phyloP scores from a whole-genome alignment of 2,113 vertebrate genomes.

The Archilochus colubris region DNA sequence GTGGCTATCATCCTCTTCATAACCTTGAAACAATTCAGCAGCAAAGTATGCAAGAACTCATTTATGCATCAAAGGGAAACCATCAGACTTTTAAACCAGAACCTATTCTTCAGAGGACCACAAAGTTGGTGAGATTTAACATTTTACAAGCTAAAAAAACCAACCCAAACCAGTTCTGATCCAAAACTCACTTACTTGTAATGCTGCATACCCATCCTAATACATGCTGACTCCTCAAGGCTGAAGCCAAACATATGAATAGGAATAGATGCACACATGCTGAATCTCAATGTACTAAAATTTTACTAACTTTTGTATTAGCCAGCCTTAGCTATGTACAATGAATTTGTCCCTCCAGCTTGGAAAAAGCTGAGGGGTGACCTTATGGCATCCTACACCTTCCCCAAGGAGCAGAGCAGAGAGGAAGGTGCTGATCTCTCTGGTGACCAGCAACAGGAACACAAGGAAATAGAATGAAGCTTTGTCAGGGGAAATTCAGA shows the following conservation, averaged over 20 bases:
- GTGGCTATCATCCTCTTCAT: background rate
- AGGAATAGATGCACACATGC: background rate
- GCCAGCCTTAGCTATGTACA: background rate
- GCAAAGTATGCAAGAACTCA: background rate
- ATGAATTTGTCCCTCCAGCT: background rate
- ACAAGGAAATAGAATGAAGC: background rate
- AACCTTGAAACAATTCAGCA: constrained; percentile 1
- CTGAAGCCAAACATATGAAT: background rate
- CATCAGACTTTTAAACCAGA: background rate
- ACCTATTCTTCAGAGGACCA: background rate
- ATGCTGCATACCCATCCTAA: background rate
- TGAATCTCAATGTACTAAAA: background rate
- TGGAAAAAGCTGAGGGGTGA: background rate
- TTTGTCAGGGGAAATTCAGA: background rate
- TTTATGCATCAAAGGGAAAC: background rate
- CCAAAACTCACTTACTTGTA: background rate
- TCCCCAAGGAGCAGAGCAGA: background rate
- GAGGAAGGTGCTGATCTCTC: background rate
- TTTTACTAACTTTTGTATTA: background rate
- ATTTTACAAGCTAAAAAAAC: background rate
- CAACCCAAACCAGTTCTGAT: background rate
- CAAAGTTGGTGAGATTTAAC: background rate
- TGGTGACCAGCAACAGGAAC: background rate
- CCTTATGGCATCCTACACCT: background rate
- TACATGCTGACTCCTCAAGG: background rate